These are phyloP conservation scores for Lepidochrysops patricia DNA, from an alignment of 2,888 invertebrate species.

Conservation along the genomic window DNA sequence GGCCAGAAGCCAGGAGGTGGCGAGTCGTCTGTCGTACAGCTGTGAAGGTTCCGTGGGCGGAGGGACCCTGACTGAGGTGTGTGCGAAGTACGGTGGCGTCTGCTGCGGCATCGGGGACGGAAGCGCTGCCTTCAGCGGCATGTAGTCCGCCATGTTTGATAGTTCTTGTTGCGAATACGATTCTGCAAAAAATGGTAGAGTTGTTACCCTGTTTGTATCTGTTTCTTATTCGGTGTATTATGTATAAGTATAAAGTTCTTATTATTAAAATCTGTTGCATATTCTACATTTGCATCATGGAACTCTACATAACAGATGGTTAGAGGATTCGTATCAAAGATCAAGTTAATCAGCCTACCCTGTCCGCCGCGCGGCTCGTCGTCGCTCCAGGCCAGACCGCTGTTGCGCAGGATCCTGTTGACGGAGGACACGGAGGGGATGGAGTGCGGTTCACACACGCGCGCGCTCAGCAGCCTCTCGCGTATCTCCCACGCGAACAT, in stretches of 20 bases:
- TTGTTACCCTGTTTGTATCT: too few relatives aligned
- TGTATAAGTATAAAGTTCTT: constrained; percentile 5
- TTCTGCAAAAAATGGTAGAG: constrained; percentile 62
- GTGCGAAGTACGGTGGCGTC: constrained; percentile 57
- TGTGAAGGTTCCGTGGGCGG: constrained; percentile 45
- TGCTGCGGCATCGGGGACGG: constrained; percentile 44
- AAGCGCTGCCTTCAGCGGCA: constrained; percentile 53
- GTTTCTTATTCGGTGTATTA: too few relatives aligned
- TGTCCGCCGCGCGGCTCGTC: constrained; percentile 60
- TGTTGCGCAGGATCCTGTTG: constrained; percentile 92
- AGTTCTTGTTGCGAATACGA: constrained; percentile 51
- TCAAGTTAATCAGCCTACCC: too few relatives aligned
- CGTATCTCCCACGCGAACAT: constrained; percentile 98
- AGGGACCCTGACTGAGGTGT: constrained; percentile 55
- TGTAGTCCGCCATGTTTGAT: constrained; percentile 61
- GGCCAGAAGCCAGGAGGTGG: constrained; percentile 72
- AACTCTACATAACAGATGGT: neutral
- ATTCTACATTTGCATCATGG: neutral
- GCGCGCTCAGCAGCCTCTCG: constrained; percentile 89
- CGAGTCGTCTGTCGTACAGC: constrained; percentile 65
- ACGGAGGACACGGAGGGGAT: constrained; percentile 96
- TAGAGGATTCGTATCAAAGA: too few relatives aligned
- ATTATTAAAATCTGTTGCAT: neutral
- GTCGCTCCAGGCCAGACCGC: constrained; percentile 84
- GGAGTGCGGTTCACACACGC: constrained; percentile 92